phyloP scores from a whole-genome alignment of 2,113 vertebrate genomes.

The Antennarius striatus region DNA sequence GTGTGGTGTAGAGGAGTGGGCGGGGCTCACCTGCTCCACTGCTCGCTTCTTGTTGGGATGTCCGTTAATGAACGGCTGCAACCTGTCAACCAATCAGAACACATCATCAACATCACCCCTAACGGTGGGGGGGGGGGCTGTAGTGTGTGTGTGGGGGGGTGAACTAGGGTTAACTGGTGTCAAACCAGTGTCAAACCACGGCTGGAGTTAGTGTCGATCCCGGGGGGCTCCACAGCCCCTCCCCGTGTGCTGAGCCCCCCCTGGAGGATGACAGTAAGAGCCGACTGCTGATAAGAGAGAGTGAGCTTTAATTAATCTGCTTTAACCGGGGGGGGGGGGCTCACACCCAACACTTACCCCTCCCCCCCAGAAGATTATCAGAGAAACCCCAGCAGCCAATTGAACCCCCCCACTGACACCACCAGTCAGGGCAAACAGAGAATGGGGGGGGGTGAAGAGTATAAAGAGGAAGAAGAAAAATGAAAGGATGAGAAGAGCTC shows the following conservation, averaged over 20 bases:
- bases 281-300: conserved; percentile 63
- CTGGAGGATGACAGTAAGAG: conserved; percentile 67
- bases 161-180: too few species aligned
- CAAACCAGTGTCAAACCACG: background rate
- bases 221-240: conserved; percentile 23
- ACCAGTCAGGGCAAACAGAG: conserved; percentile 40
- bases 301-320: conserved; percentile 76
- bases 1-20: background rate
- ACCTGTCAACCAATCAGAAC: conserved; percentile 71
- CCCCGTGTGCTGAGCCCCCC: conserved; percentile 39
- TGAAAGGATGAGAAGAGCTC: too few species aligned
- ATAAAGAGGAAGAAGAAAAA: background rate
- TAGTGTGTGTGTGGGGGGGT: too few species aligned
- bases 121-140: too few species aligned
- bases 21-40: conserved; percentile 81
- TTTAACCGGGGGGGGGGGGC: conserved; percentile 31
- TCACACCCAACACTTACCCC: conserved; percentile 1
- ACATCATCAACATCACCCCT: background rate
- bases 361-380: conserved; percentile 45
- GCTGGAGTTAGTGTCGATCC: conserved; percentile 68
- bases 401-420: conserved; percentile 24
- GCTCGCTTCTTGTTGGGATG: conserved; percentile 85
- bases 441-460: background rate
- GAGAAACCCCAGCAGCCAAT: conserved; percentile 32
- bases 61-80: conserved; percentile 84